These are phyloP conservation scores for Cryptus viduatorius DNA, from an alignment of 2,888 invertebrate genomes.

Conservation along the genomic window DNA sequence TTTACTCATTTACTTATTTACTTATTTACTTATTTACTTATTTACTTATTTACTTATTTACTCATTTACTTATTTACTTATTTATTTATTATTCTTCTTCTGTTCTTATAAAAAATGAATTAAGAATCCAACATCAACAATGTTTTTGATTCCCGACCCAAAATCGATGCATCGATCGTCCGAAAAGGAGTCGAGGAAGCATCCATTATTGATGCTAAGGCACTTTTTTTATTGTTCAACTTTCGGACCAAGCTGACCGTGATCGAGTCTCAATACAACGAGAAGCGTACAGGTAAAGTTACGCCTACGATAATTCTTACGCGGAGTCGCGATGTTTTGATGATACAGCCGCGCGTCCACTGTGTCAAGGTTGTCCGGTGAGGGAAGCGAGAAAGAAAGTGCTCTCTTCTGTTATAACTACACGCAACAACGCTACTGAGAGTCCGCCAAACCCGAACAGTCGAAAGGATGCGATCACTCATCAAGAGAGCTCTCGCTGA, in stretches of 20 bases:
- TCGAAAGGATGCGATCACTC: slow-evolving; percentile 12
- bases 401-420: slow-evolving; percentile 49
- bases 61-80: too few species aligned
- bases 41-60: too few species aligned
- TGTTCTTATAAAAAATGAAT: too few species aligned
- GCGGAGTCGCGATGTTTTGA: slow-evolving; percentile 54
- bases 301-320: slow-evolving; percentile 28
- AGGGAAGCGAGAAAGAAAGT: slow-evolving; percentile 74
- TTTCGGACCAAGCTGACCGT: not conserved
- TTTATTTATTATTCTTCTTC: too few species aligned
- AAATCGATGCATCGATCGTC: too few species aligned
- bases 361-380: slow-evolving; percentile 73
- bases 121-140: too few species aligned
- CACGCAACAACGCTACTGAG: slow-evolving; percentile 10
- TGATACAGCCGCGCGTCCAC: slow-evolving; percentile 52
- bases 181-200: too few species aligned
- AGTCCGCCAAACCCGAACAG: not conserved
- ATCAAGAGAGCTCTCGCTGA: not conserved
- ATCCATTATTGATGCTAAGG: too few species aligned
- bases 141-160: too few species aligned
- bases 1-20: too few species aligned
- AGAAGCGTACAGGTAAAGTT: not conserved
- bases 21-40: too few species aligned
- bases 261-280: slow-evolving; percentile 13
- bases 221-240: too few species aligned